Conservation (phyloP, 2,797 vertebrate species). For the Mycteria americana region DNA sequence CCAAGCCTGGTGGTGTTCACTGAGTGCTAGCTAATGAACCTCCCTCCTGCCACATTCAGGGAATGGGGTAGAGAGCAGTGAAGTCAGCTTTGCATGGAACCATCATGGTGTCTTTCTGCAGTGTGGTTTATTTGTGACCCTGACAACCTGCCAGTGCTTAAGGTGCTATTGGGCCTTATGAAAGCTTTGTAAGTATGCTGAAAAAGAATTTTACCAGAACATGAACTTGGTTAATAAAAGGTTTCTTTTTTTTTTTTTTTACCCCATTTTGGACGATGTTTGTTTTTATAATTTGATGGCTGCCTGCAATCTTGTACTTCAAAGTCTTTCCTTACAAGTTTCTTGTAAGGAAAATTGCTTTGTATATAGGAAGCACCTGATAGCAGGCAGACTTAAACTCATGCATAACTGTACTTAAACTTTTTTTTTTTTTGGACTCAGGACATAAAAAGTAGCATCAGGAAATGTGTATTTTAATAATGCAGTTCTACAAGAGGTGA, state of each 20-base stretch:
- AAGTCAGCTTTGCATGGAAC: not conserved
- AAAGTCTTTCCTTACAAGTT: not conserved
- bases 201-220: not conserved
- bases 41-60: not conserved
- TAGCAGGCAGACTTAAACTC: not conserved
- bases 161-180: not conserved
- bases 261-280: not conserved
- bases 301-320: not conserved
- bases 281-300: not conserved
- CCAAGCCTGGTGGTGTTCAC: not conserved
- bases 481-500: not conserved
- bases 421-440: not conserved
- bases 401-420: not conserved
- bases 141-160: not conserved
- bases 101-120: not conserved
- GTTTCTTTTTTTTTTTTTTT: not conserved
- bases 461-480: not conserved
- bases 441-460: not conserved
- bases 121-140: not conserved
- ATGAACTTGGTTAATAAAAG: not conserved
- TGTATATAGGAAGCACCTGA: not conserved
- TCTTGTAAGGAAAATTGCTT: not conserved
- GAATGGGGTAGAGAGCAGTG: not conserved
- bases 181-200: not conserved
- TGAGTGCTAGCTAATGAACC: not conserved